A percentile compares a stretch with the other conserved stretches of the same genome.
phyloP scores from a whole-genome alignment of 2,113 vertebrate species.

The Seriola rivoliana region DNA sequence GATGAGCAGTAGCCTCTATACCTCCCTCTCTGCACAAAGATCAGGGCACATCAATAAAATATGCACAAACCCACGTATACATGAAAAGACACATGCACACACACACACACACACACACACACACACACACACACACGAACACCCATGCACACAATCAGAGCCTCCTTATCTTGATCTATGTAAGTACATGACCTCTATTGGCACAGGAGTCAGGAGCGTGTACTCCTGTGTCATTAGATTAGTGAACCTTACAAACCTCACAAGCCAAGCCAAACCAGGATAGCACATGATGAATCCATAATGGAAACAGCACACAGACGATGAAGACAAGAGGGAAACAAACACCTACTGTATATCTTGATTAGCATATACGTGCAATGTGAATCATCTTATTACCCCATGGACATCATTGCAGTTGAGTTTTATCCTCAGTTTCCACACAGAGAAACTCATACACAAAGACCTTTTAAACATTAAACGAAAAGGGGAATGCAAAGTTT shows the following conservation, averaged over 20 bases:
- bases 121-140: slow-evolving; percentile 4
- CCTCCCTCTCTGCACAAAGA: slow-evolving; percentile 33
- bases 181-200: slow-evolving; percentile 65
- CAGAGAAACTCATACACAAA: neutral
- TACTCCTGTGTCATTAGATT: slow-evolving; percentile 57
- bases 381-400: neutral
- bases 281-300: slow-evolving; percentile 15
- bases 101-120: slow-evolving; percentile 26
- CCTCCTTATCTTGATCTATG: slow-evolving; percentile 71
- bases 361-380: neutral
- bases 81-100: neutral
- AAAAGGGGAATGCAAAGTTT: too few relatives aligned
- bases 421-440: neutral
- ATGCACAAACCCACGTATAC: slow-evolving; percentile 18
- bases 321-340: neutral
- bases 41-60: slow-evolving; percentile 59
- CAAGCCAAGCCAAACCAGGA: slow-evolving; percentile 1
- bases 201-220: slow-evolving; percentile 39
- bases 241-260: slow-evolving; percentile 32
- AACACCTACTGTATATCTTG: neutral
- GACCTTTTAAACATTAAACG: too few relatives aligned
- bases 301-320: neutral
- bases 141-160: slow-evolving; percentile 30
- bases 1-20: slow-evolving; percentile 37
- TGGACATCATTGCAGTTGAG: neutral